Base-by-base conservation (phyloP, 2,113 vertebrate genomes). In the Atherinomorus stipes region DNA sequence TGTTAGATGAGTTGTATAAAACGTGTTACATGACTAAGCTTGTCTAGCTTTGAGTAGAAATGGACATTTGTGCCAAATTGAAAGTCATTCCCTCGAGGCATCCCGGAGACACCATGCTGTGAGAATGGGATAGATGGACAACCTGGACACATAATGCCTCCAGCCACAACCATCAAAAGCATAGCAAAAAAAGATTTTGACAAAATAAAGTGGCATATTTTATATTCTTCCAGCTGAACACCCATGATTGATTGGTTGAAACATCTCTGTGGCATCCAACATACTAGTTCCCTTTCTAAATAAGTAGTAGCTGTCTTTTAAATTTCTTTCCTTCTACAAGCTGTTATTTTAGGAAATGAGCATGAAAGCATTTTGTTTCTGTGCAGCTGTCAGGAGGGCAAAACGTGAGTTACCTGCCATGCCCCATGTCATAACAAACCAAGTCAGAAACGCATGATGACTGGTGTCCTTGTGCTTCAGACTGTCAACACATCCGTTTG, bases 401-500 rank as follows among this genome's bases (percentile, higher is more conserved):
- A 53, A 72, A 64, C 69, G 19, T 51, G 18, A 68, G 56, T 60
- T 25, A 77, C 65, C 64, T 71, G 73, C 71, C 74, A 67, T 62
- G 64, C 34, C 52, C 34, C 19, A 4, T 51, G 76, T 82, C 62
- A 85, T 63, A 78, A 64, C 34, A 81, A 65, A 49, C 60, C 15
- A 60, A 75, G 66, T 81, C 60, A 67, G 12, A 73, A 64, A 65
- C 72, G 62, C 63, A 76, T 23, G 54, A 72, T 60, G 74, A 64
- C 66, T 71, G 42, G 23, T 80, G 66, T 88, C 69, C 21, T 58
- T 73, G 64, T 81, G 74, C 57, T 87, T 78, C 75, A 51, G 50
- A 49, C 73, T 86, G 73, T 85, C 84, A 84, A 80, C 80, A 82
- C 66, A 73, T 54, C 45, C 60, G 60, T 64, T 68, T 56, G 62